These are phyloP conservation scores for Pammene fasciana DNA, from an alignment of 2,888 invertebrate species.

Conservation along the genomic window DNA sequence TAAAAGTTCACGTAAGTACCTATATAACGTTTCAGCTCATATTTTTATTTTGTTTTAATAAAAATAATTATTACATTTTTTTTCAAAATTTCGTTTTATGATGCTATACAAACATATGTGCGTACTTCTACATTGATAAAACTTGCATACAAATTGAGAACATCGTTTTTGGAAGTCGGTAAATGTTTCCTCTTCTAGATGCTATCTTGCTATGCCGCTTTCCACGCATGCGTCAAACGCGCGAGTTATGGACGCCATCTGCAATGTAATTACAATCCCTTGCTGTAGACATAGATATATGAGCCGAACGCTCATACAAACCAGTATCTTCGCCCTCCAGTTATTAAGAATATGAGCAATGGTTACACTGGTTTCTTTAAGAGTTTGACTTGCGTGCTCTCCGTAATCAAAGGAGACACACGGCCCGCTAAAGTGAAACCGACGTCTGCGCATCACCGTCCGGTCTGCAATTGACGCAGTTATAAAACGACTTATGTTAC, in stretches of 20 bases:
- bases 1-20: too few species aligned
- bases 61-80: too few species aligned
- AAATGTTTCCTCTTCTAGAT: conserved; percentile 29
- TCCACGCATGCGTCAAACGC: conserved; percentile 35
- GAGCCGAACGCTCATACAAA: not conserved
- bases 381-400: not conserved
- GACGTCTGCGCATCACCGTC: conserved; percentile 23
- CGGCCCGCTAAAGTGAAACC: conserved; percentile 35
- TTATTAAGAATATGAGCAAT: not conserved
- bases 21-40: too few species aligned
- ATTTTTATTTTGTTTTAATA: too few species aligned
- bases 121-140: not conserved
- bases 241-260: conserved; percentile 38
- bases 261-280: not conserved
- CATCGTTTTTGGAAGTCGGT: conserved; percentile 2
- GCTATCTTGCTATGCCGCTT: conserved; percentile 34
- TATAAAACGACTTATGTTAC: conserved; percentile 5
- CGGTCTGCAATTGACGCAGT: conserved; percentile 1
- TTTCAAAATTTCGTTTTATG: too few species aligned
- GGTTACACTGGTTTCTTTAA: not conserved
- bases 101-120: too few species aligned
- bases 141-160: not conserved
- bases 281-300: too few species aligned
- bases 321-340: not conserved
- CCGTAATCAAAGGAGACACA: not conserved